Evolutionary conservation across 2,888 invertebrate genomes (phyloP).

Genomic region (Agonopterix arenella): DNA sequence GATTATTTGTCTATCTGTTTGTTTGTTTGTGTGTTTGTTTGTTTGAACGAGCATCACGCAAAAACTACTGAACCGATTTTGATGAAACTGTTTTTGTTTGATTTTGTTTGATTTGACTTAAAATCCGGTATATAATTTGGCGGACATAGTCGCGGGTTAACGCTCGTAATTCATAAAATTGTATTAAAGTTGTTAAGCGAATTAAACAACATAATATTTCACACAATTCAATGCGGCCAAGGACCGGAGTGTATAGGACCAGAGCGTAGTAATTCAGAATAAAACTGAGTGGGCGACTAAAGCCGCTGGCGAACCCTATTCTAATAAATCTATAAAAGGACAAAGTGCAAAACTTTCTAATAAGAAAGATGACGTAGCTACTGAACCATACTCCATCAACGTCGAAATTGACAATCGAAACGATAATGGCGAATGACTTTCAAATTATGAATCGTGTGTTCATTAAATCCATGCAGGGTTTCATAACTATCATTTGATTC

Average conservation of each 20-base stretch:
- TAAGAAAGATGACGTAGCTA: conserved; percentile 14
- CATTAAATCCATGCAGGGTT: conserved; percentile 36
- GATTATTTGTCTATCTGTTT: too few relatives aligned
- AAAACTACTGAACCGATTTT: too few relatives aligned
- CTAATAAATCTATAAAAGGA: not conserved
- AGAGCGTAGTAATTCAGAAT: not conserved
- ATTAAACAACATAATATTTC: too few relatives aligned
- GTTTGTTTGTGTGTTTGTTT: too few relatives aligned
- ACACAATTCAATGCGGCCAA: too few relatives aligned
- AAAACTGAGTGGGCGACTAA: not conserved
- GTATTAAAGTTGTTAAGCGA: too few relatives aligned
- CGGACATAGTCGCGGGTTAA: too few relatives aligned
- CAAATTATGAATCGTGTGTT: conserved; percentile 37
- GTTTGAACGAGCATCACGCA: too few relatives aligned
- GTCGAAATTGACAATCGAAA: conserved; percentile 13
- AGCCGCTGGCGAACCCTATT: not conserved
- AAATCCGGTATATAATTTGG: too few relatives aligned
- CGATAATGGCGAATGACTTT: conserved; percentile 42
- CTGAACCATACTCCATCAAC: conserved; percentile 13
- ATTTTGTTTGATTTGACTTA: too few relatives aligned
- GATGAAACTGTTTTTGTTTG: too few relatives aligned
- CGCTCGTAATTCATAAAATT: too few relatives aligned
- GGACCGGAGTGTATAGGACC: not conserved
- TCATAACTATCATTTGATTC: conserved; percentile 46
- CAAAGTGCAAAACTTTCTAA: conserved; percentile 9